phyloP scores from a whole-genome alignment of 1,140 invertebrate genomes.

The Bradysia coprophila region DNA sequence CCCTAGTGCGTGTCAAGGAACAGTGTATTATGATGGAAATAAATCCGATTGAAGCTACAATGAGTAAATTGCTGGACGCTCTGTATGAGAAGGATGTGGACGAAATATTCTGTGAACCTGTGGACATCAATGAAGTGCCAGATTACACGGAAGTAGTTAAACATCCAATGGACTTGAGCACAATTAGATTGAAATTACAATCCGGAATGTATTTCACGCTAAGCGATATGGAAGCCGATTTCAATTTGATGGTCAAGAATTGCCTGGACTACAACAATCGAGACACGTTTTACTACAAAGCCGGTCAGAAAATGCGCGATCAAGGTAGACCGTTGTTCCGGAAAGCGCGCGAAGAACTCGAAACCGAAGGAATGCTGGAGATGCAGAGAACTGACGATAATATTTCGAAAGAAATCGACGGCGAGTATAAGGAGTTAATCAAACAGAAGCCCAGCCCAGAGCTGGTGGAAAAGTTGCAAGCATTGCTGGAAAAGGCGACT shows the following conservation, averaged over 20 bases:
- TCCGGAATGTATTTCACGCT: constrained; percentile 57
- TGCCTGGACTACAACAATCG: constrained; percentile 90
- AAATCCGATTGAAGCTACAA: constrained; percentile 59
- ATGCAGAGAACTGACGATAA: constrained; percentile 16
- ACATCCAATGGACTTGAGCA: constrained; percentile 90
- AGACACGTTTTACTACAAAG: constrained; percentile 71
- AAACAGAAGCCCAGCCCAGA: constrained; percentile 20
- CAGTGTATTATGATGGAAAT: constrained; percentile 63
- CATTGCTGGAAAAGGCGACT: constrained; percentile 29
- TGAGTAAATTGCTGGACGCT: constrained; percentile 54
- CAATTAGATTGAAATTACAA: constrained; percentile 69
- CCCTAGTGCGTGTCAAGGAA: constrained; percentile 64
- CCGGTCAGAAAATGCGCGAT: constrained; percentile 73
- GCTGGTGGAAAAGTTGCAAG: constrained; percentile 29
- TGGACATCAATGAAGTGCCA: constrained; percentile 75
- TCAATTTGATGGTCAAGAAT: constrained; percentile 86
- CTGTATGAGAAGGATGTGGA: constrained; percentile 63
- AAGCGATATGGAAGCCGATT: constrained; percentile 70
- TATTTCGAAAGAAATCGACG: constrained; percentile 28
- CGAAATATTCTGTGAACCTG: constrained; percentile 84
- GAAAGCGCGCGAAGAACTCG: constrained; percentile 52
- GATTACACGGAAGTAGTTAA: constrained; percentile 87
- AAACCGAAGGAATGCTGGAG: constrained; percentile 34
- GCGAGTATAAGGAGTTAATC: constrained; percentile 25
- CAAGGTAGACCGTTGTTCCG: constrained; percentile 61